These are phyloP conservation scores for Quadroppia sp. DNA, from an alignment of 2,888 invertebrate species.

Conservation along the genomic window DNA sequence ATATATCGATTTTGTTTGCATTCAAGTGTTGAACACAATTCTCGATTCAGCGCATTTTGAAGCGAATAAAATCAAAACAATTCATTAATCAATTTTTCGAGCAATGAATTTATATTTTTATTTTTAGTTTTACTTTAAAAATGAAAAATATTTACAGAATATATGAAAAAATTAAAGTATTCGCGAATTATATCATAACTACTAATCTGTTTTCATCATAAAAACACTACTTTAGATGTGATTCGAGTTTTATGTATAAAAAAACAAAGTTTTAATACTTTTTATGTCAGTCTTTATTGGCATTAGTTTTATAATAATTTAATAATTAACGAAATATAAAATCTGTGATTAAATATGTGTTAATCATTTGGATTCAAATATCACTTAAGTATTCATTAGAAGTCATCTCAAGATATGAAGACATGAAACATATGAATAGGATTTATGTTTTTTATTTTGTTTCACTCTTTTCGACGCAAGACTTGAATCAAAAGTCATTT, in stretches of 20 bases:
- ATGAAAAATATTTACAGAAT: slow-evolving; percentile 14
- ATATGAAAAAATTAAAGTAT: neutral
- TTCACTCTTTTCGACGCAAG: neutral
- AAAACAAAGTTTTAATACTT: too few relatives aligned
- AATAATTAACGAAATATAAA: neutral
- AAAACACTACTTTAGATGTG: neutral
- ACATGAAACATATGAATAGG: neutral
- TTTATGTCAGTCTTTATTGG: too few relatives aligned
- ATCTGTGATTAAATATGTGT: neutral
- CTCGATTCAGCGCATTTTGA: neutral
- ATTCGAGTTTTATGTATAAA: too few relatives aligned
- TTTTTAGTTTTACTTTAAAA: too few relatives aligned
- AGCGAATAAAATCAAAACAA: neutral
- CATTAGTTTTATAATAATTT: neutral
- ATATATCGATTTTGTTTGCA: neutral
- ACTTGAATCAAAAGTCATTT: neutral
- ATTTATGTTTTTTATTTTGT: too few relatives aligned
- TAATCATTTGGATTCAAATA: neutral
- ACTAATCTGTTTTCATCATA: neutral
- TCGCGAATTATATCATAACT: neutral
- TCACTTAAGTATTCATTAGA: neutral
- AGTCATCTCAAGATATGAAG: neutral
- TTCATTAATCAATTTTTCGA: slow-evolving; percentile 10
- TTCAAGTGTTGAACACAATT: neutral
- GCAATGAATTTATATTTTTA: neutral